These are phyloP conservation scores for Drosophila tristis DNA, from an alignment of 1,140 invertebrate genomes.

Conservation along the genomic window DNA sequence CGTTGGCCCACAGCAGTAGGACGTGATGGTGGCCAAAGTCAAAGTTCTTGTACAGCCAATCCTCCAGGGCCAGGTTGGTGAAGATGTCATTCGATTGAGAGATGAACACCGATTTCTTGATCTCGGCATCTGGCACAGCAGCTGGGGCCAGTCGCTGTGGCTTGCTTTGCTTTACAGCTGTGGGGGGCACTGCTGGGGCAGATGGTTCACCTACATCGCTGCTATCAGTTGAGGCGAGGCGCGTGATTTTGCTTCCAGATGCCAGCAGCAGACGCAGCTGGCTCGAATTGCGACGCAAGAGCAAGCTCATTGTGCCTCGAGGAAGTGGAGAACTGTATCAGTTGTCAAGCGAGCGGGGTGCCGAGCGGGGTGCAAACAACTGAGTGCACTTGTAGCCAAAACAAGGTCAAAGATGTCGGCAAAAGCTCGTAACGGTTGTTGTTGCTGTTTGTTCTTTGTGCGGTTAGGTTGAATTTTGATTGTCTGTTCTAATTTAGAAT, in stretches of 20 bases:
- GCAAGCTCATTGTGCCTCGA: slow-evolving; percentile 57
- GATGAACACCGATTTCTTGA: slow-evolving; percentile 94
- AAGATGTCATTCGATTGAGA: slow-evolving; percentile 95
- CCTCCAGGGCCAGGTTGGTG: slow-evolving; percentile 96
- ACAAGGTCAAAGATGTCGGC: slow-evolving; percentile 67
- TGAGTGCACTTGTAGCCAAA: slow-evolving; percentile 69
- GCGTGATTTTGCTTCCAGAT: slow-evolving; percentile 57
- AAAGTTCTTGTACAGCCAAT: slow-evolving; percentile 95
- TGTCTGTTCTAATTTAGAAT: too few relatives aligned
- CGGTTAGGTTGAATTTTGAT: slow-evolving; percentile 59
- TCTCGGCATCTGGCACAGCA: slow-evolving; percentile 69
- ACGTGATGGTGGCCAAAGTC: slow-evolving; percentile 93
- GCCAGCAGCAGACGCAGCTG: slow-evolving; percentile 64
- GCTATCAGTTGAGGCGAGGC: slow-evolving; percentile 40
- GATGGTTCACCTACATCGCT: slow-evolving; percentile 12
- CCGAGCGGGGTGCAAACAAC: slow-evolving; percentile 6
- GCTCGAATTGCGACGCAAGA: slow-evolving; percentile 71
- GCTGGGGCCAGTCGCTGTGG: slow-evolving; percentile 20
- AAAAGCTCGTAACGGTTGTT: slow-evolving; percentile 45
- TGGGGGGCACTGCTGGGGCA: not conserved
- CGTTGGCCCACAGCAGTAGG: slow-evolving; percentile 95
- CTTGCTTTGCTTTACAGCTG: slow-evolving; percentile 16
- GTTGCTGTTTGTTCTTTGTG: slow-evolving; percentile 22
- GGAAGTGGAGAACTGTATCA: slow-evolving; percentile 34
- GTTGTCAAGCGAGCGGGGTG: slow-evolving; percentile 19